Conservation (phyloP, 2,113 vertebrate genomes). For the Rhabdomys dilectus region DNA sequence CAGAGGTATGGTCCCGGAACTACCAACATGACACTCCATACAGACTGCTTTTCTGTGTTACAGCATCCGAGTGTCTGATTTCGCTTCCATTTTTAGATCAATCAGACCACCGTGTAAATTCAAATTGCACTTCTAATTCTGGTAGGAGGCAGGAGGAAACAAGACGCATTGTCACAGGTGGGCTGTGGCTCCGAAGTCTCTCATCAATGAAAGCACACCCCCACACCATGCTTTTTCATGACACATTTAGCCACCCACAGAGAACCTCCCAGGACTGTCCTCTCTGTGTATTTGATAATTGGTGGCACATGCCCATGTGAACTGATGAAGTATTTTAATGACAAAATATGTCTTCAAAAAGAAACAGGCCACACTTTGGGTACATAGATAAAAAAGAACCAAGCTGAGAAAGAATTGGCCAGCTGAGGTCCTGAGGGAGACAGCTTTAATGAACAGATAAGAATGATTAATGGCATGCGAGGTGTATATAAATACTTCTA, state of each 20-base stretch:
- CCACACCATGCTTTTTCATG: neutral
- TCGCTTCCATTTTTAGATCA: neutral
- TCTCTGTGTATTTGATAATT: slow-evolving; percentile 33
- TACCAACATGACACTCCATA: slow-evolving; percentile 1
- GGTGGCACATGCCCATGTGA: slow-evolving; percentile 26
- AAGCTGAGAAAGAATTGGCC: slow-evolving; percentile 37
- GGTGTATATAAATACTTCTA: slow-evolving; percentile 70
- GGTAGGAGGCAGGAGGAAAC: neutral
- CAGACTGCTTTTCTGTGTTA: neutral
- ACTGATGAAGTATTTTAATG: slow-evolving; percentile 69
- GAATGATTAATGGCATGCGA: slow-evolving; percentile 76
- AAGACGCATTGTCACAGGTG: neutral
- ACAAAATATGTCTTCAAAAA: slow-evolving; percentile 63
- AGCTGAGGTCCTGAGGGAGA: slow-evolving; percentile 40
- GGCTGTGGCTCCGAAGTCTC: neutral
- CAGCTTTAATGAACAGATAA: slow-evolving; percentile 78
- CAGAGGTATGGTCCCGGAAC: slow-evolving; percentile 86
- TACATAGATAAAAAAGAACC: slow-evolving; percentile 55
- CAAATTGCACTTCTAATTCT: neutral
- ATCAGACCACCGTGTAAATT: neutral
- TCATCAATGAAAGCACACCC: neutral
- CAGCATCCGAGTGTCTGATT: neutral
- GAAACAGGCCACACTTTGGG: slow-evolving; percentile 28
- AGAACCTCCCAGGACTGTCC: neutral
- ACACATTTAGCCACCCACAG: neutral